Conservation (phyloP, 2,113 vertebrate genomes). For the Scytalopus superciliaris region DNA sequence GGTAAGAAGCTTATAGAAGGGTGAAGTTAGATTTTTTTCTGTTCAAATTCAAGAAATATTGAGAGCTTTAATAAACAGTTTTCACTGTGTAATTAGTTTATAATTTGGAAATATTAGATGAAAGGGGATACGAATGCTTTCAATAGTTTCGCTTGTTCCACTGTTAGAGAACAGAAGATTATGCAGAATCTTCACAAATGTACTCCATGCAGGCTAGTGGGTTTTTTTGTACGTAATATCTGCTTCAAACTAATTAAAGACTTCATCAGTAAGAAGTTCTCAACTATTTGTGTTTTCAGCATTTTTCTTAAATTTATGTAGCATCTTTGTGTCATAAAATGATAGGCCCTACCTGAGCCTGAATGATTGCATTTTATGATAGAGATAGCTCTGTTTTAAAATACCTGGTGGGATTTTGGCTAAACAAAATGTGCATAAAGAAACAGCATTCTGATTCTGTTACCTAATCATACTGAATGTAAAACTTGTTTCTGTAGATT, state of each 20-base stretch:
- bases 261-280: not conserved
- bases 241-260: not conserved
- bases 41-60: constrained; percentile 14
- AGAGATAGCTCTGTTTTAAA: not conserved
- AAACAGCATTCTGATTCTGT: not conserved
- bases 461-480: not conserved
- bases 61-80: constrained; percentile 26
- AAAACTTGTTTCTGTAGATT: not conserved
- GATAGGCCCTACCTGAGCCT: not conserved
- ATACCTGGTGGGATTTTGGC: not conserved
- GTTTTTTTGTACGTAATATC: not conserved
- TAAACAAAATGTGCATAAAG: not conserved
- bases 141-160: not conserved
- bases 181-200: not conserved
- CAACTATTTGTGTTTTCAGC: not conserved
- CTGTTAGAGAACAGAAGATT: not conserved
- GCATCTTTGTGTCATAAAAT: not conserved
- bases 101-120: not conserved
- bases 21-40: not conserved
- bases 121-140: not conserved
- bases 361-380: not conserved
- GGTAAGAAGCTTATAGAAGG: not conserved
- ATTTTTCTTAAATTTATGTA: not conserved
- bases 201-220: not conserved
- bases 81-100: not conserved